Evolutionary conservation across 2,888 invertebrate species (phyloP), one percentile per base, ranked within the genome.

Genomic region (Phengaris arion): DNA sequence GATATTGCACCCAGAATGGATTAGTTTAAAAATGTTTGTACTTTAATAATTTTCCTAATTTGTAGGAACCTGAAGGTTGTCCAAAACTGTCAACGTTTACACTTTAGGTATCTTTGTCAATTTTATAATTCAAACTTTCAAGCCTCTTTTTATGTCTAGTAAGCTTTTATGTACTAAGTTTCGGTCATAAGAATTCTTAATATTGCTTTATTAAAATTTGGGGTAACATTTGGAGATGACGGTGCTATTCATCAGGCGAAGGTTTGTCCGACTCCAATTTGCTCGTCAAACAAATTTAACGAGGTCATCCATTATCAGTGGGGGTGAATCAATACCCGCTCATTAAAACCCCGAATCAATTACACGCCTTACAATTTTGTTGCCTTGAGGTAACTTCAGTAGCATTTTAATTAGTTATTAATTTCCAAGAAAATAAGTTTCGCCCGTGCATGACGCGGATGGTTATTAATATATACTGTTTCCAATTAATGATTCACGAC

Each of bases 251-350:
- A 77, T 79, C 76, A 74, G 70, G 74, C 77, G 75, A 77, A 78
- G 76, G 78, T 81, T 79, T 79, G 78, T 77, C 73, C 76, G 76
- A 79, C 79, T 81, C 79, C 83, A 85, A 83, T 85, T 85, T 83
- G 81, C 83, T 80, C 81, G 80, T 81, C 79, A 83, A 84, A 83
- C 82, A 84, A 85, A 84, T 84, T 85, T 84, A 83, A 83, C 83
- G 82, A 81, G 80, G 81, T 82, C 79, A 85, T 85, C 84, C 82
- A 83, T 85, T 84, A 84, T 81, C 81, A 79, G 79, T 77, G 78
- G 75, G 74, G 74, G 75, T 77, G 74, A 77, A 78, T 74, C 80
- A 78, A 77, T 77, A 73, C 74, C 75, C 79, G 77, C 74, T 81
- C 82, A 82, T 83, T 83, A 84, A 80, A 82, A 81, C 81, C 70